These are phyloP conservation scores for Aythya baeri DNA, from an alignment of 2,113 vertebrate genomes.

Conservation along the genomic window DNA sequence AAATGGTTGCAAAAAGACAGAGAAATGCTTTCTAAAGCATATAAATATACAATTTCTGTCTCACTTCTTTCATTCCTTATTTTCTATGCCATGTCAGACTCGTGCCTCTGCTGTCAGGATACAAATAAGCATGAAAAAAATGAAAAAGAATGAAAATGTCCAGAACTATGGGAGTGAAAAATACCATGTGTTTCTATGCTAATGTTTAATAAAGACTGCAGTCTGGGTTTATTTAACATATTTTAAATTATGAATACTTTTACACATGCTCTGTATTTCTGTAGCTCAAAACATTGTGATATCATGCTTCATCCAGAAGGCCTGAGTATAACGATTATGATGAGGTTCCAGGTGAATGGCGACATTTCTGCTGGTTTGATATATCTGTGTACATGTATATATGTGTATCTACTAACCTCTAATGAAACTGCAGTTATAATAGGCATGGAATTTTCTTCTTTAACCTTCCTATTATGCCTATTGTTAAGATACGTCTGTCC, in stretches of 20 bases:
- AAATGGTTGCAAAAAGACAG: not conserved
- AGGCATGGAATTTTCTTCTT: not conserved
- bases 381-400: not conserved
- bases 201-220: not conserved
- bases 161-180: not conserved
- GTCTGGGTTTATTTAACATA: not conserved
- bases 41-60: not conserved
- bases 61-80: not conserved
- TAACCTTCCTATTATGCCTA: not conserved
- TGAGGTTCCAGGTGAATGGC: not conserved
- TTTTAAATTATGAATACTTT: not conserved
- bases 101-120: not conserved
- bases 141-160: not conserved
- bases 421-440: not conserved
- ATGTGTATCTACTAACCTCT: not conserved
- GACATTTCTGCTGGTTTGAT: not conserved
- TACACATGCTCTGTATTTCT: not conserved
- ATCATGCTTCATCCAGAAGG: not conserved
- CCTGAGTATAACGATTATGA: not conserved
- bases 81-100: not conserved
- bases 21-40: not conserved
- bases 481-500: not conserved
- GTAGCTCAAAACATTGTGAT: not conserved
- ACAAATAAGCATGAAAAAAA: not conserved
- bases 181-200: not conserved